Evolutionary conservation across 2,888 invertebrate species (phyloP), one percentile per base, ranked within the genome.

Genomic region (Pseudococcus viburni): DNA sequence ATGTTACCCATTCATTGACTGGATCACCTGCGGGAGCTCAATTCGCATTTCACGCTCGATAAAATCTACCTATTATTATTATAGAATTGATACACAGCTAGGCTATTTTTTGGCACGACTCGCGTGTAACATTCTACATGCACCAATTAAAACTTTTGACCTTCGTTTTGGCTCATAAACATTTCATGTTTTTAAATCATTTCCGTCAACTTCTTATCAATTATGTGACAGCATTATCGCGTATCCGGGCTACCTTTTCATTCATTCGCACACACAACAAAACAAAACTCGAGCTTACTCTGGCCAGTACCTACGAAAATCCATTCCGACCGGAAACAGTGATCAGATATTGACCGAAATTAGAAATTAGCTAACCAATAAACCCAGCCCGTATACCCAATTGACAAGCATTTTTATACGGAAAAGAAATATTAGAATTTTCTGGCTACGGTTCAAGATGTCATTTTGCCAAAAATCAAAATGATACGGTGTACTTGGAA

Each of bases 391-490:
- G 19, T 59, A 59, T 48, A 77, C 48, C 83, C 73, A 77, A 77
- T 87, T 87, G 87, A 87, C 80, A 87, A 77, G 17, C 87, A 87
- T 80, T 87, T 87, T 83, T 87, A 87, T 77, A 77, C 77, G 80
- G 80, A 77, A 80, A 87, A 87, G 87, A 87, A 87, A 77, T 80
- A 87, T 80, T 77, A 80, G 77, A 80, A 51, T 80, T 55, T 77
- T 73, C 33, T 87, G 87, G 87, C 77, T 7, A 19, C 17, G n/a
- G 17, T 26, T 80, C 87, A 87, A 87, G 26, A 87, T 87, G 77
- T 87, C 87, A 80, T n/a, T 80, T 87, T 87, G 87, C 87, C 87
- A 87, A 68, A 87, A 80, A 87, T 87, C 87, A 87, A 87, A 87
- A 87, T 87, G 87, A 87, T 87, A 87, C 87, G 19, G 80, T 64